Evolutionary conservation across 2,888 invertebrate genomes (phyloP).

Genomic region (Eudasyphora cyanicolor): DNA sequence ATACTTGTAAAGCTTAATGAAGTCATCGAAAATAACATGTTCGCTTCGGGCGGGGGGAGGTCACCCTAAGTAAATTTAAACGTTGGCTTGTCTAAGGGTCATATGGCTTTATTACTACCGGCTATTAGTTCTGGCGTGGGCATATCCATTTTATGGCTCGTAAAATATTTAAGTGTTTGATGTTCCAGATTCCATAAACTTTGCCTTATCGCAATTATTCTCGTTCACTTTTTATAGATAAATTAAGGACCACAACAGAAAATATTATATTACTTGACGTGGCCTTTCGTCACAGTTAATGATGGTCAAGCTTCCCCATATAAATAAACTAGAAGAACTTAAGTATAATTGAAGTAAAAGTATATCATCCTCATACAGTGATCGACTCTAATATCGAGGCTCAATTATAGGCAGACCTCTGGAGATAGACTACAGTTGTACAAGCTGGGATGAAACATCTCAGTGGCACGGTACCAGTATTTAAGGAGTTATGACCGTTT

Average conservation of each 20-base stretch:
- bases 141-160: background rate
- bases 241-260: background rate
- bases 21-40: slow-evolving; percentile 5
- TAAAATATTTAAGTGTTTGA: background rate
- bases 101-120: background rate
- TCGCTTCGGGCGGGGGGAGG: background rate
- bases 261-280: background rate
- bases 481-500: too few species aligned
- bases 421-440: too few species aligned
- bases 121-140: background rate
- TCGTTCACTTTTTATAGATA: background rate
- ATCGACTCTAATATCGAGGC: too few species aligned
- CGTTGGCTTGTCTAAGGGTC: background rate
- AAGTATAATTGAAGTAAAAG: too few species aligned
- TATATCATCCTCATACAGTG: too few species aligned
- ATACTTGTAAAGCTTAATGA: slow-evolving; percentile 18
- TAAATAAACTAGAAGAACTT: too few species aligned
- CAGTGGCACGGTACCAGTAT: too few species aligned
- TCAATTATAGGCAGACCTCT: too few species aligned
- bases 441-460: too few species aligned
- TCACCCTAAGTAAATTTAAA: background rate
- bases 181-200: background rate
- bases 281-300: too few species aligned
- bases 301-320: too few species aligned
- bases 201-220: background rate